Evolutionary conservation across 1,140 invertebrate species (phyloP).

Genomic region (Brachionus rotundiformis): DNA sequence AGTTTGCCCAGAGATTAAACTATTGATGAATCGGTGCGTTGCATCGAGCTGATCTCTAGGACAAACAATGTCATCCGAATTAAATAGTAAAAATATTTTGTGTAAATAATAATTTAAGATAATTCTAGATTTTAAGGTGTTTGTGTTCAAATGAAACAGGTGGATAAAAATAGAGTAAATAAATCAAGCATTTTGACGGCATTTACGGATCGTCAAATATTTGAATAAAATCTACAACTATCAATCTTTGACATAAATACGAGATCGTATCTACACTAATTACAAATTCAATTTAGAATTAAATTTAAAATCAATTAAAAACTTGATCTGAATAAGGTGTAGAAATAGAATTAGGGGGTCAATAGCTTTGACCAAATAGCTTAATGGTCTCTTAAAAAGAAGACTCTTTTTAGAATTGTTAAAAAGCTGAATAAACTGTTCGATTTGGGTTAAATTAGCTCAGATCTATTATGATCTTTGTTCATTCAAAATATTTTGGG

Average conservation of each 20-base stretch:
- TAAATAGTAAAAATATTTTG: neutral
- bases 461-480: neutral
- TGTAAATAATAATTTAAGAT: too few species aligned
- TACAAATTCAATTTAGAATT: neutral
- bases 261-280: neutral
- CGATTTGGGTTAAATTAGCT: neutral
- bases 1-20: too few species aligned
- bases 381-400: neutral
- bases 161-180: neutral
- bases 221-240: neutral
- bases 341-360: neutral
- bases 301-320: neutral
- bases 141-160: neutral
- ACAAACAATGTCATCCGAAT: too few species aligned
- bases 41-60: too few species aligned
- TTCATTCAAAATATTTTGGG: neutral
- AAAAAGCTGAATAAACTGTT: slow-evolving; percentile 5
- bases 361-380: neutral
- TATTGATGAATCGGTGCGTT: too few species aligned
- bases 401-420: neutral
- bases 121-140: neutral
- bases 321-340: slow-evolving; percentile 6
- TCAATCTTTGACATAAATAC: neutral
- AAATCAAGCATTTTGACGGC: slow-evolving; percentile 1
- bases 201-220: slow-evolving; percentile 8